phyloP scores from a whole-genome alignment of 2,113 vertebrate species.

The Neodontobutis hainanensis region DNA sequence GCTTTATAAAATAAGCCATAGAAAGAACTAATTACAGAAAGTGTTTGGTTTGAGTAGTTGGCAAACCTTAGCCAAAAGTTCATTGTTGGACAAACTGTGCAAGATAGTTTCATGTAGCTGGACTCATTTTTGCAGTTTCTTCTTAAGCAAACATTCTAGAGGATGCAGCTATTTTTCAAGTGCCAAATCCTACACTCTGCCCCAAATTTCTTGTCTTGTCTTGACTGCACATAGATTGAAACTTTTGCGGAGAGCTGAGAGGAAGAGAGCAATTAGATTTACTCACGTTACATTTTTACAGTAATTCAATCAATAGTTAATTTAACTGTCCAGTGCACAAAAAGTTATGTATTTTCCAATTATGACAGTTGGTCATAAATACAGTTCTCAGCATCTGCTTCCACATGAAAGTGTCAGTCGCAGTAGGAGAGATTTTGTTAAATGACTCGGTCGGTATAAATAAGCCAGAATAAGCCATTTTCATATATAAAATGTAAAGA shows the following conservation, averaged over 20 bases:
- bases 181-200: conserved; percentile 19
- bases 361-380: conserved; percentile 50
- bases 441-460: conserved; percentile 37
- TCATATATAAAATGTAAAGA: conserved; percentile 23
- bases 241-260: conserved; percentile 23
- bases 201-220: conserved; percentile 24
- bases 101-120: conserved; percentile 51
- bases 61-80: background rate
- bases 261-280: conserved; percentile 55
- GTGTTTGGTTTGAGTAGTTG: conserved; percentile 36
- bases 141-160: conserved; percentile 20
- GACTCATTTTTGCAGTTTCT: conserved; percentile 33
- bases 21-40: conserved; percentile 59
- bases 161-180: conserved; percentile 33
- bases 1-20: conserved; percentile 77
- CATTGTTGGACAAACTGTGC: conserved; percentile 39
- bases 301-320: conserved; percentile 65
- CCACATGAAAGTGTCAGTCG: conserved; percentile 40
- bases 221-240: conserved; percentile 30
- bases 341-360: conserved; percentile 40
- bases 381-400: conserved; percentile 44
- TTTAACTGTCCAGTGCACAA: conserved; percentile 48
- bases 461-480: conserved; percentile 57
- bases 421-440: conserved; percentile 31
- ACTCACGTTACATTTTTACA: conserved; percentile 41